phyloP scores from a whole-genome alignment of 2,888 invertebrate species.

The Diachrysia chrysitis region DNA sequence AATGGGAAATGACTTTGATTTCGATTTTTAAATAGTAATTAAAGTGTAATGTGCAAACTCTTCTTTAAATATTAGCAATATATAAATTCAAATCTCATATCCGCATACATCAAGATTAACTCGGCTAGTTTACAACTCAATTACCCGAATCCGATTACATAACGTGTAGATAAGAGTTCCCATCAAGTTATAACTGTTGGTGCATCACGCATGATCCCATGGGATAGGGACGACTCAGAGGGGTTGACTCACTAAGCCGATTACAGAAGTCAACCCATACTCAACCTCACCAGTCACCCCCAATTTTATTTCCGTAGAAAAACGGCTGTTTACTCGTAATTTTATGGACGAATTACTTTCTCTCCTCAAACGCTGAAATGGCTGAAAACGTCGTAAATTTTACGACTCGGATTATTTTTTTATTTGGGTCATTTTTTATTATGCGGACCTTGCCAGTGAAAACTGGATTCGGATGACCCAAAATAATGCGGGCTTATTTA shows the following conservation, averaged over 20 bases:
- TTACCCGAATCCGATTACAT: conserved; percentile 87
- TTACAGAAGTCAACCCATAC: conserved; percentile 84
- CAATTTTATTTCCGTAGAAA: conserved; percentile 85
- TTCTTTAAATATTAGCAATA: conserved; percentile 9
- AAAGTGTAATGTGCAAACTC: neutral
- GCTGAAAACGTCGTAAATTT: conserved; percentile 84
- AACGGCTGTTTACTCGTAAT: conserved; percentile 88
- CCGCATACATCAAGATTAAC: conserved; percentile 61
- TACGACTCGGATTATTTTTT: conserved; percentile 81
- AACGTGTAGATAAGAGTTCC: conserved; percentile 87
- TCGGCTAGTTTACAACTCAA: conserved; percentile 79
- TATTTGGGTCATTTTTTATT: conserved; percentile 81
- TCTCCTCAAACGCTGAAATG: conserved; percentile 84
- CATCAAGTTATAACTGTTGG: conserved; percentile 84
- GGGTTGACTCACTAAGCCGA: conserved; percentile 82
- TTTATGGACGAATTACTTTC: conserved; percentile 87
- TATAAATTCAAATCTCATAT: conserved; percentile 40
- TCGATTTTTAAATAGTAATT: too few relatives aligned
- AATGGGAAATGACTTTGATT: too few relatives aligned
- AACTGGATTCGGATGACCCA: conserved; percentile 52
- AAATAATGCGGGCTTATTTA: conserved; percentile 50
- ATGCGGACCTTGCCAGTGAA: conserved; percentile 60
- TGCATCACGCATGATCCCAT: conserved; percentile 78
- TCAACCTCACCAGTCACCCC: conserved; percentile 66
- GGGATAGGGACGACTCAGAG: conserved; percentile 74